Conservation (phyloP, 2,888 invertebrate genomes). For the Bombylius discolor region DNA sequence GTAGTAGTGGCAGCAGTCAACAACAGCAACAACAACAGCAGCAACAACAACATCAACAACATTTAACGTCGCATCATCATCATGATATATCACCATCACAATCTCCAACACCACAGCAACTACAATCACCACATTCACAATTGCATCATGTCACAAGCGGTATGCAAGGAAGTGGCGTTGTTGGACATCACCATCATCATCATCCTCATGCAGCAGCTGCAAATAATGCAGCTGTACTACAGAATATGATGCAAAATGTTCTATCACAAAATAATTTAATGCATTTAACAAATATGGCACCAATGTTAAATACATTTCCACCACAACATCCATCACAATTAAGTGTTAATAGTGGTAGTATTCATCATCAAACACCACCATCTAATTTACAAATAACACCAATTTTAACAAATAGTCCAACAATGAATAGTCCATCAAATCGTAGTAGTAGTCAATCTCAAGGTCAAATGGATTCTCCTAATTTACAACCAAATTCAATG, state of each 20-base stretch:
- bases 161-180: conserved; percentile 2
- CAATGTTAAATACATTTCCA: conserved; percentile 18
- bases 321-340: conserved; percentile 4
- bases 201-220: not conserved
- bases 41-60: conserved; percentile 1
- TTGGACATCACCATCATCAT: conserved; percentile 3
- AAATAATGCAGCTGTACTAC: conserved; percentile 14
- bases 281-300: conserved; percentile 25
- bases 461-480: conserved; percentile 15
- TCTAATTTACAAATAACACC: conserved; percentile 21
- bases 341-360: not conserved
- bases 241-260: conserved; percentile 32
- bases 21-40: conserved; percentile 7
- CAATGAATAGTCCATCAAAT: conserved; percentile 27
- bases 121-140: conserved; percentile 5
- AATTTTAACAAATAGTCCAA: conserved; percentile 19
- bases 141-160: conserved; percentile 1
- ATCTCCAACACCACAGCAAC: not conserved
- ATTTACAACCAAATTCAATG: conserved; percentile 8
- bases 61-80: conserved; percentile 14
- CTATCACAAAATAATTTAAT: conserved; percentile 23
- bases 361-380: conserved; percentile 18
- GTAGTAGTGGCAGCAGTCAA: not conserved
- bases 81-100: conserved; percentile 3
- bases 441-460: conserved; percentile 23